These are phyloP conservation scores for Mesochorus sp. DNA, from an alignment of 2,888 invertebrate genomes.

Conservation along the genomic window DNA sequence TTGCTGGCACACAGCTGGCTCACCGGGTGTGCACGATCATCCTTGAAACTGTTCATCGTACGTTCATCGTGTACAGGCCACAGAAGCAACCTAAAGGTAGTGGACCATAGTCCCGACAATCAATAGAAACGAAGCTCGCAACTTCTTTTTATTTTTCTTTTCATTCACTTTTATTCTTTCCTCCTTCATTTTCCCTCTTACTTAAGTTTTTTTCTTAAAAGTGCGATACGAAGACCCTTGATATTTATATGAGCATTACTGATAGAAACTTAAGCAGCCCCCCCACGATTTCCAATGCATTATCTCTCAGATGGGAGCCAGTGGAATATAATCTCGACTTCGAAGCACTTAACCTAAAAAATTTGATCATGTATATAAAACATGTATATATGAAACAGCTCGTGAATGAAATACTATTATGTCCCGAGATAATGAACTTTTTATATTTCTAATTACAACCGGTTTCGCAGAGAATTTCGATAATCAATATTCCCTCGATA, in stretches of 20 bases:
- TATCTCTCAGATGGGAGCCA: background rate
- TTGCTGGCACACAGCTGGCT: constrained; percentile 22
- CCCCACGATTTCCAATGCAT: background rate
- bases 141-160: constrained; percentile 8
- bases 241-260: background rate
- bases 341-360: background rate
- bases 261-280: background rate
- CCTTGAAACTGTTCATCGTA: background rate
- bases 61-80: background rate
- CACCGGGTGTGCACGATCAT: background rate
- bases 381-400: too few relatives aligned
- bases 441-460: too few relatives aligned
- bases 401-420: background rate
- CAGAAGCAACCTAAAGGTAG: constrained; percentile 23
- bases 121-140: constrained; percentile 30
- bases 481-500: too few relatives aligned
- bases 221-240: background rate
- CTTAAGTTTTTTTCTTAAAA: background rate
- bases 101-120: constrained; percentile 50
- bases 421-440: background rate
- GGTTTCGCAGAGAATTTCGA: too few relatives aligned
- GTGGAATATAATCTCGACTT: background rate
- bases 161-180: background rate
- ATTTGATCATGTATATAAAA: background rate
- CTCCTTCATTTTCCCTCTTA: constrained; percentile 3